Evolutionary conservation across 1,140 invertebrate species (phyloP).

Genomic region (Drosophila littoralis): DNA sequence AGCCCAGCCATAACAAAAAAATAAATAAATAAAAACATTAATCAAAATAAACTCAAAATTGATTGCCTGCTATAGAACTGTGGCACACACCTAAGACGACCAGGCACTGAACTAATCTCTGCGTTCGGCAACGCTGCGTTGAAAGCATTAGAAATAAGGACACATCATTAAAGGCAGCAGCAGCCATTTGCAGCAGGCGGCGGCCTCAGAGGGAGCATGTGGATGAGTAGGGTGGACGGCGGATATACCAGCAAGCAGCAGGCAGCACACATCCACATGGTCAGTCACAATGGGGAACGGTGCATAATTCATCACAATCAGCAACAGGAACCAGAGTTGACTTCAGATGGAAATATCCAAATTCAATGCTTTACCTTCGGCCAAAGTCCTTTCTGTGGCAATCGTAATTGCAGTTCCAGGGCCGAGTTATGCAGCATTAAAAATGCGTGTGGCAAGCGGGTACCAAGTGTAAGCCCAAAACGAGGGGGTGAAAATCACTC

Average conservation of each 20-base stretch:
- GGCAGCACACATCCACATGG: constrained; percentile 14
- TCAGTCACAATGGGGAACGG: constrained; percentile 38
- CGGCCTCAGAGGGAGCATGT: neutral
- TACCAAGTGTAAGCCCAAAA: constrained; percentile 56
- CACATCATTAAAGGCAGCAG: constrained; percentile 68
- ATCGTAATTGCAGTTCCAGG: constrained; percentile 61
- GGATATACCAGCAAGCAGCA: constrained; percentile 34
- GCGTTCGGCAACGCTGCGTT: constrained; percentile 42
- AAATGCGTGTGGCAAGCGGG: constrained; percentile 67
- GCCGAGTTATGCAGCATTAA: constrained; percentile 59
- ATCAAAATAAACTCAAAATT: constrained; percentile 22
- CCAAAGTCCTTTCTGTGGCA: constrained; percentile 6
- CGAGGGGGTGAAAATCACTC: constrained; percentile 9
- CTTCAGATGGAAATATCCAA: constrained; percentile 46
- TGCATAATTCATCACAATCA: constrained; percentile 82
- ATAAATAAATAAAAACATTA: constrained; percentile 11
- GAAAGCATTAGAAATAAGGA: constrained; percentile 75
- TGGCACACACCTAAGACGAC: constrained; percentile 15
- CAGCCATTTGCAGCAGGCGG: constrained; percentile 48
- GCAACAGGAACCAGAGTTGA: constrained; percentile 73
- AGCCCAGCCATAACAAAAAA: neutral
- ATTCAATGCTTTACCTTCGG: constrained; percentile 40
- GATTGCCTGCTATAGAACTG: neutral
- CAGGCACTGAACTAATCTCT: constrained; percentile 52
- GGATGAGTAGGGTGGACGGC: neutral